Conservation (phyloP, 2,797 vertebrate genomes). For the Enoplosus armatus region DNA sequence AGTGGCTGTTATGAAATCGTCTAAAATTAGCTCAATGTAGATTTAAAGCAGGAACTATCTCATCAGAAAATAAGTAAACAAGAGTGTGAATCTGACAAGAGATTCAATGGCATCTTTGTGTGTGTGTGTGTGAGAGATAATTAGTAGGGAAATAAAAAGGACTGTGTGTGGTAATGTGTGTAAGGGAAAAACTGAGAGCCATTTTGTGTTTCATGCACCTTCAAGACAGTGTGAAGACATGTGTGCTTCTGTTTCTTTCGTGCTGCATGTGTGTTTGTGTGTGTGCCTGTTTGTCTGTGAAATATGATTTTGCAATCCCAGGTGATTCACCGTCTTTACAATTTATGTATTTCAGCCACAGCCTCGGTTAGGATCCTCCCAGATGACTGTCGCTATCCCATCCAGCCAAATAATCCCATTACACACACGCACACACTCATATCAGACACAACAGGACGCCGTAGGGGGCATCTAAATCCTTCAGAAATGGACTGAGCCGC, state of each 20-base stretch:
- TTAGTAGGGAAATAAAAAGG: background rate
- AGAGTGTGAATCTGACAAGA: too few species aligned
- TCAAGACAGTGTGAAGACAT: conserved; percentile 11
- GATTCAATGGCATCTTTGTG: too few species aligned
- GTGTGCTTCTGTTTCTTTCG: background rate
- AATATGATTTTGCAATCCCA: conserved; percentile 58
- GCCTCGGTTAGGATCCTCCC: conserved; percentile 54
- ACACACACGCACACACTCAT: conserved; percentile 27
- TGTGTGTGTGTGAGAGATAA: background rate
- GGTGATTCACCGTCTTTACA: conserved; percentile 61
- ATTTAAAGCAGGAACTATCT: too few species aligned
- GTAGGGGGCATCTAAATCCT: conserved; percentile 57
- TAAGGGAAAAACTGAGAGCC: background rate
- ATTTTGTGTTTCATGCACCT: conserved; percentile 35
- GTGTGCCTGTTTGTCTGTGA: conserved; percentile 7
- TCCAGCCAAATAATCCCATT: conserved; percentile 72
- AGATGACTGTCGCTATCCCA: conserved; percentile 57
- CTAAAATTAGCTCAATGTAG: too few species aligned
- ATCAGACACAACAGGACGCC: conserved; percentile 44
- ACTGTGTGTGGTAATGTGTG: conserved; percentile 2
- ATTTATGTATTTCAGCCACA: conserved; percentile 64
- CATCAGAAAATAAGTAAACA: too few species aligned
- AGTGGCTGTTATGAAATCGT: too few species aligned
- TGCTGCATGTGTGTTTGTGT: conserved; percentile 2
- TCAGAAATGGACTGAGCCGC: conserved; percentile 58